Percentiles rank a stretch among this genome's conserved stretches.
These are phyloP conservation scores for Pseudorhiza aurosa DNA, from an alignment of 30 jellyfish, hydroid and myxozoan species.

Conservation along the genomic window DNA sequence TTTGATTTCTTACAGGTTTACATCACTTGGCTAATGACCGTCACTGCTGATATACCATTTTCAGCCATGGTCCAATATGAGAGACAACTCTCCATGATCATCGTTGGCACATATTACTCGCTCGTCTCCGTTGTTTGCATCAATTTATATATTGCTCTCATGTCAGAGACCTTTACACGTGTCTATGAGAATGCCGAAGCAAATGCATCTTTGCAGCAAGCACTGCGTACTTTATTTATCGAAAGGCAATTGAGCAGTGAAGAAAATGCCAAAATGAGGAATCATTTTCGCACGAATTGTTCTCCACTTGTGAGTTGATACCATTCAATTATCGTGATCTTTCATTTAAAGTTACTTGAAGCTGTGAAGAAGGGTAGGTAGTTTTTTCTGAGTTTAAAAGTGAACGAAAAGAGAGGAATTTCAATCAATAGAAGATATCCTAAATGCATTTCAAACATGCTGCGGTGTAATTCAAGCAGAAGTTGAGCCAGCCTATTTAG, in stretches of 20 bases:
- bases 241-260: conserved; percentile 42
- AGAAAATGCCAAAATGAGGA: conserved; percentile 18
- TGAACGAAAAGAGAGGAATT: too few relatives aligned
- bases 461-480: too few relatives aligned
- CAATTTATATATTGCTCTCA: conserved; percentile 86
- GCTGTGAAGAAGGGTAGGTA: too few relatives aligned
- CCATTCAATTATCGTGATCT: not conserved
- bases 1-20: conserved; percentile 10
- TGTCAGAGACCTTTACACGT: conserved; percentile 93
- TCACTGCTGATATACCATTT: conserved; percentile 69
- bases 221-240: conserved; percentile 32
- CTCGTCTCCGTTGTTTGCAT: conserved; percentile 86
- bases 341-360: too few relatives aligned
- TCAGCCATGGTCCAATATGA: conserved; percentile 48
- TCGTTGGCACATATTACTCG: conserved; percentile 86
- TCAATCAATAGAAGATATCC: too few relatives aligned
- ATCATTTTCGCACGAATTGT: conserved; percentile 34
- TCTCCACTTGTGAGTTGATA: conserved; percentile 65
- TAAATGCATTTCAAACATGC: too few relatives aligned
- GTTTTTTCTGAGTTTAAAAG: too few relatives aligned
- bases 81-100: conserved; percentile 66
- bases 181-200: conserved; percentile 96
- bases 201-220: conserved; percentile 93
- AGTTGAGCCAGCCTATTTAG: too few relatives aligned
- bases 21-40: conserved; percentile 65